Evolutionary conservation across 2,797 vertebrate genomes (phyloP), one percentile per base, ranked within the genome.

Genomic region (Manis javanica): DNA sequence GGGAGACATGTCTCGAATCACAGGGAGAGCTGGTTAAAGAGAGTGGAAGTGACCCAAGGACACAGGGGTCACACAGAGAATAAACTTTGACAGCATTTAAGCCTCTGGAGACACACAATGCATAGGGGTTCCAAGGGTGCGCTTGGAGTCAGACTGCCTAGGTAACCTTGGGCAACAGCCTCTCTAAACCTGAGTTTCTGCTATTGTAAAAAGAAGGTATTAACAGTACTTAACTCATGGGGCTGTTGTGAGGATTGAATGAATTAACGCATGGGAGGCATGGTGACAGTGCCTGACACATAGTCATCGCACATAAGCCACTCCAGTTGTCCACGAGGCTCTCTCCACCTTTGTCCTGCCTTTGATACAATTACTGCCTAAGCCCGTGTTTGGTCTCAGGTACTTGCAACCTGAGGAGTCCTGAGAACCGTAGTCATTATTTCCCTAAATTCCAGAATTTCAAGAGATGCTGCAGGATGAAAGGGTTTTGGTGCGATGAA

Each of bases 381-480:
- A 95, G 49, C 34, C 71, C 37, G n/a, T n/a, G 23, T n/a, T 79
- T 46, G 49, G 34, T 83, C 77, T 68, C 81, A 46, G 7, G 72
- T 39, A 31, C 37, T 66, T 53, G 18, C 51, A 64, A 57, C 26
- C 59, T 72, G 42, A 59, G 78, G 87, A 72, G 34, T 89, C 61
- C 66, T 21, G 12, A 90, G 55, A 31, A 79, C 82, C 16, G 7
- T 2, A n/a, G 46, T 37, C 71, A 72, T 87, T 29, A 34, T 82
- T 96, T 87, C 59, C 24, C 87, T 78, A 71, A 90, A 66, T 83
- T 83, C 74, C 86, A 86, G 79, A 81, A 53, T 61, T 75, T 72
- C 37, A 16, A 11, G 53, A 94, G 61, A 87, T n/a, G 37, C 39
- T 87, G 29, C 29, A 53, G 21, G 55, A 82, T 49, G 74, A 46